phyloP scores from a whole-genome alignment of 2,888 invertebrate genomes.

The Melitaea athalia region DNA sequence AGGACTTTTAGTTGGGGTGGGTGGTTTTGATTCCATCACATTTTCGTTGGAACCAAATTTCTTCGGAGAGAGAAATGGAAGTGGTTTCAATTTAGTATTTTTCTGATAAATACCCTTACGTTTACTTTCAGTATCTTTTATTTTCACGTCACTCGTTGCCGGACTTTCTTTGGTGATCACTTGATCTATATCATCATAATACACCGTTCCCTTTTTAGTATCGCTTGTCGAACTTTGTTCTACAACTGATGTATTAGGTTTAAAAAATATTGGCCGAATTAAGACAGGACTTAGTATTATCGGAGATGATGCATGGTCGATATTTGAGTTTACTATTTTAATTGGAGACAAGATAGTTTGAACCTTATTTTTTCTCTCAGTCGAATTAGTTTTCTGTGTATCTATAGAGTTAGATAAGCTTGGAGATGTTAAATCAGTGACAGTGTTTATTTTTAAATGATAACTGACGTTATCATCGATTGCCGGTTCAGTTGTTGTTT shows the following conservation, averaged over 20 bases:
- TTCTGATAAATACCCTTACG: constrained; percentile 63
- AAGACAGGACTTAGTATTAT: constrained; percentile 70
- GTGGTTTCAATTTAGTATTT: constrained; percentile 57
- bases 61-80: constrained; percentile 61
- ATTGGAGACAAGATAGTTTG: constrained; percentile 60
- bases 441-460: constrained; percentile 71
- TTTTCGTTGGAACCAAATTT: constrained; percentile 53
- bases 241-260: constrained; percentile 41
- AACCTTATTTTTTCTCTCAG: constrained; percentile 41
- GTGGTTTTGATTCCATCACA: constrained; percentile 48
- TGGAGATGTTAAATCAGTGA: constrained; percentile 53
- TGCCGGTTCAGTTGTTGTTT: constrained; percentile 39
- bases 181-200: constrained; percentile 71
- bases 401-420: constrained; percentile 41
- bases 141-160: constrained; percentile 34
- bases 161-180: constrained; percentile 49
- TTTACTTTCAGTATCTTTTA: constrained; percentile 45
- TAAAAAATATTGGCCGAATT: constrained; percentile 66
- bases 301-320: constrained; percentile 53
- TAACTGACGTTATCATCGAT: constrained; percentile 68
- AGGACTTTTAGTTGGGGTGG: constrained; percentile 46
- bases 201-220: constrained; percentile 58
- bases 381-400: constrained; percentile 42
- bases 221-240: constrained; percentile 42
- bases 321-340: constrained; percentile 54